Conservation (phyloP, 64 coral and sea anemone genomes). For the Pachyseris speciosa region DNA sequence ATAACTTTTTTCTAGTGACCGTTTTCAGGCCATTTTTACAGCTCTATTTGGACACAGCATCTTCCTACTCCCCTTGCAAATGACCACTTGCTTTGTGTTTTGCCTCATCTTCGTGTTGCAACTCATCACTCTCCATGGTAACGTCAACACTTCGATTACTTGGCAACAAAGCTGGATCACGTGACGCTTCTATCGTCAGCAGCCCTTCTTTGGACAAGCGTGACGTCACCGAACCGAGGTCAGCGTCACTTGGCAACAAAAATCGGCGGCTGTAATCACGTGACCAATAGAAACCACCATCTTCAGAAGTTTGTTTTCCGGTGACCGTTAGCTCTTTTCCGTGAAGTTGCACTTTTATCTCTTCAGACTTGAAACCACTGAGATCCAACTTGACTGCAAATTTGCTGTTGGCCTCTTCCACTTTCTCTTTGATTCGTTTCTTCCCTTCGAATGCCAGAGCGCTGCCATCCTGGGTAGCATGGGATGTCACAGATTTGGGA, state of each 20-base stretch:
- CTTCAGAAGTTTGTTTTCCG: slow-evolving; percentile 66
- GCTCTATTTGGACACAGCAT: too few relatives aligned
- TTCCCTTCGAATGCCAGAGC: slow-evolving; percentile 63
- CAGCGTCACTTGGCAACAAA: slow-evolving; percentile 80
- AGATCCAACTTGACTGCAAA: slow-evolving; percentile 83
- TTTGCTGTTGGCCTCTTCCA: slow-evolving; percentile 62
- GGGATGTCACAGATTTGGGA: slow-evolving; percentile 55
- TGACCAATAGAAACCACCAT: slow-evolving; percentile 43
- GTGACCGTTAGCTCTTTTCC: slow-evolving; percentile 75
- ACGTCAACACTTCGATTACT: neutral
- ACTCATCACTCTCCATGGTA: neutral
- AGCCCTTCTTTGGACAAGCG: slow-evolving; percentile 71
- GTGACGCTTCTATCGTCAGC: slow-evolving; percentile 71
- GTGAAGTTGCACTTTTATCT: slow-evolving; percentile 80
- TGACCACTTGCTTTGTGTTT: neutral
- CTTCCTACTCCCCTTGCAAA: too few relatives aligned
- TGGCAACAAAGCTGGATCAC: neutral
- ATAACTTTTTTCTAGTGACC: too few relatives aligned
- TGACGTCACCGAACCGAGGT: slow-evolving; percentile 78
- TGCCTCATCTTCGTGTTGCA: neutral
- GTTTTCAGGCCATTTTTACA: too few relatives aligned
- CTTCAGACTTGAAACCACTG: slow-evolving; percentile 67
- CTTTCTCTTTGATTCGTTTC: neutral
- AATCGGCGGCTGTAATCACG: slow-evolving; percentile 78
- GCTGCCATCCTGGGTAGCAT: slow-evolving; percentile 47